A percentile compares a stretch with the other conserved stretches of the same genome.
Evolutionary conservation across 1,140 invertebrate species (phyloP).

Genomic region (Arion vulgaris): DNA sequence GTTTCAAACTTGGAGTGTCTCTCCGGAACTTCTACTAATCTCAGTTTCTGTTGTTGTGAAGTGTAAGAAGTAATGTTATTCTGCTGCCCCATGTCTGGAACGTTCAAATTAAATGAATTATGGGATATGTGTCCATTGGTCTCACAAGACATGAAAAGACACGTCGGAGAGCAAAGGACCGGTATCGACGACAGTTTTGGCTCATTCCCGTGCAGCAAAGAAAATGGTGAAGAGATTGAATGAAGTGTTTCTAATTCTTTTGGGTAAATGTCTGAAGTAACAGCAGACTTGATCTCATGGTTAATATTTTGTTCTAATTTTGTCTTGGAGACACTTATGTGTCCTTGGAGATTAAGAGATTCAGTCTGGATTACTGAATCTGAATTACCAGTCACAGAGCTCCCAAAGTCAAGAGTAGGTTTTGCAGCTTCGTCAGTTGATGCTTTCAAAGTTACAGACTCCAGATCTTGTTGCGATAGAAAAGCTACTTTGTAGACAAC

Average conservation of each 20-base stretch:
- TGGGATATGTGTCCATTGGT: not conserved
- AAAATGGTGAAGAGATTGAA: not conserved
- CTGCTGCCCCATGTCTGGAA: too few species aligned
- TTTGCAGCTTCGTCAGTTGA: not conserved
- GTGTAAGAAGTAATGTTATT: not conserved
- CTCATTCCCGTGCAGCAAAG: not conserved
- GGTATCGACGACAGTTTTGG: not conserved
- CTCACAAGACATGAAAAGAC: not conserved
- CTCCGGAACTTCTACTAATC: too few species aligned
- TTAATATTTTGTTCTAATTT: constrained; percentile 19
- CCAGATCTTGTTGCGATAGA: not conserved
- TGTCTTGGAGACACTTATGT: not conserved
- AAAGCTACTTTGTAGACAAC: not conserved
- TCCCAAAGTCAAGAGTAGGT: not conserved
- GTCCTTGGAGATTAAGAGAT: not conserved
- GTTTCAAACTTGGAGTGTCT: too few species aligned
- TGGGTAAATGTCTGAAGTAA: not conserved
- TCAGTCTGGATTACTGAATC: not conserved
- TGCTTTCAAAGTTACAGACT: not conserved
- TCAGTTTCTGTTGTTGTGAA: too few species aligned
- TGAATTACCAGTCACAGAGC: not conserved
- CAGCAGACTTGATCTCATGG: not conserved
- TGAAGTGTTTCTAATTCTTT: constrained; percentile 7
- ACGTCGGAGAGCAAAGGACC: not conserved
- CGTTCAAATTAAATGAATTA: not conserved